Conservation (phyloP, 1,140 invertebrate species). For the Solenopsis fugax region DNA sequence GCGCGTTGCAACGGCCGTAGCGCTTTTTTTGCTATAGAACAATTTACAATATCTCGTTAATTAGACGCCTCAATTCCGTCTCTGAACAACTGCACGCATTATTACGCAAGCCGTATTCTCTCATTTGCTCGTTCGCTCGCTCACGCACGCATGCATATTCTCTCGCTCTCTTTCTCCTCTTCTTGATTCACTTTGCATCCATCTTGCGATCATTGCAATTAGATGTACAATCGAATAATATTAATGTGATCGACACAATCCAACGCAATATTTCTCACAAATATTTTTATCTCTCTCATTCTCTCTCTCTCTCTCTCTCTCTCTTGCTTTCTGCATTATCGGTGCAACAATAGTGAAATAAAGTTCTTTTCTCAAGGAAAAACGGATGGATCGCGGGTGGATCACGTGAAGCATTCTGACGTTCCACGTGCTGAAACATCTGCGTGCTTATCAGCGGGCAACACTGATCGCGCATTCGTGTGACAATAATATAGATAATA, state of each 20-base stretch:
- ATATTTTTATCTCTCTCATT: constrained; percentile 36
- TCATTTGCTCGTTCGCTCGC: constrained; percentile 54
- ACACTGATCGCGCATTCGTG: constrained; percentile 47
- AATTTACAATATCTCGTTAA: constrained; percentile 82
- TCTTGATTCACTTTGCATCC: constrained; percentile 29
- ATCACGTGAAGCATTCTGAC: constrained; percentile 37
- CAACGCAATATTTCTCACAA: constrained; percentile 40
- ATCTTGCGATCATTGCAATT: constrained; percentile 63
- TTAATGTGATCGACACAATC: constrained; percentile 59
- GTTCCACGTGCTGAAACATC: constrained; percentile 33
- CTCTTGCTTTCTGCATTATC: constrained; percentile 35
- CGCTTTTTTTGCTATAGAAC: constrained; percentile 81
- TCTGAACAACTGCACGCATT: constrained; percentile 66
- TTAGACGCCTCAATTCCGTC: constrained; percentile 80
- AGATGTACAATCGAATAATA: constrained; percentile 67
- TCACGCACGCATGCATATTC: constrained; percentile 23
- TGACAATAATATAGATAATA: constrained; percentile 68
- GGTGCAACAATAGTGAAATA: constrained; percentile 72
- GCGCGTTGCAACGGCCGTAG: constrained; percentile 75
- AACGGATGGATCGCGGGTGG: constrained; percentile 66
- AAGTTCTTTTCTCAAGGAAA: constrained; percentile 65
- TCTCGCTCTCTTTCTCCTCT: constrained; percentile 45
- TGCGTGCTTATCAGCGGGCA: constrained; percentile 25
- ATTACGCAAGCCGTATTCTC: constrained; percentile 52
- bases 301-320: constrained; percentile 29